Conservation (phyloP, 2,888 invertebrate species). For the Hecatera dysodea region DNA sequence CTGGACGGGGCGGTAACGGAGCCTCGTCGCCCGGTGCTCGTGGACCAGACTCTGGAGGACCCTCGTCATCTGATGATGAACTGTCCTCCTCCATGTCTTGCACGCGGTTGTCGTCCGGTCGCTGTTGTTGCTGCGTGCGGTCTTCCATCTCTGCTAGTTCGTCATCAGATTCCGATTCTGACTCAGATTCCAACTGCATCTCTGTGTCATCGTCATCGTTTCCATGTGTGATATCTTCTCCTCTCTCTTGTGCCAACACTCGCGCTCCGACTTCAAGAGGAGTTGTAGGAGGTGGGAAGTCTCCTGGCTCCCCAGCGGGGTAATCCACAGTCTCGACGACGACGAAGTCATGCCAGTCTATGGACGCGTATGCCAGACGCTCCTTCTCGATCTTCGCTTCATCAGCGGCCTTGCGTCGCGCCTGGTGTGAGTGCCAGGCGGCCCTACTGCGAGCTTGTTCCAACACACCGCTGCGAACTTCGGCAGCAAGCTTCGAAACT, state of each 20-base stretch:
- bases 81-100: conserved; percentile 98
- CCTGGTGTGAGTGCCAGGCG: conserved; percentile 99
- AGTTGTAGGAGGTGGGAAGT: conserved; percentile 99
- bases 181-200: conserved; percentile 97
- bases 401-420: conserved; percentile 97
- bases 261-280: conserved; percentile 99
- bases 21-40: conserved; percentile 88
- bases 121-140: conserved; percentile 84
- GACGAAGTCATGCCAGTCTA: conserved; percentile 99
- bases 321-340: conserved; percentile 99
- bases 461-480: conserved; percentile 93
- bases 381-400: conserved; percentile 99
- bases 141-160: conserved; percentile 93
- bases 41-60: conserved; percentile 71
- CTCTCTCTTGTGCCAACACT: conserved; percentile 95
- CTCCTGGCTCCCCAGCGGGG: conserved; percentile 98
- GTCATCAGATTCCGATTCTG: conserved; percentile 90
- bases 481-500: conserved; percentile 94
- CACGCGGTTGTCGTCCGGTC: conserved; percentile 90
- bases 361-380: conserved; percentile 98
- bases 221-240: conserved; percentile 92
- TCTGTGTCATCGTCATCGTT: conserved; percentile 94
- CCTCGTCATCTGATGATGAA: conserved; percentile 89
- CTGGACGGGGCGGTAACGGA: conserved; percentile 96
- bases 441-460: conserved; percentile 98